phyloP scores from a whole-genome alignment of 1,140 invertebrate genomes.

The Hycleus phaleratus region DNA sequence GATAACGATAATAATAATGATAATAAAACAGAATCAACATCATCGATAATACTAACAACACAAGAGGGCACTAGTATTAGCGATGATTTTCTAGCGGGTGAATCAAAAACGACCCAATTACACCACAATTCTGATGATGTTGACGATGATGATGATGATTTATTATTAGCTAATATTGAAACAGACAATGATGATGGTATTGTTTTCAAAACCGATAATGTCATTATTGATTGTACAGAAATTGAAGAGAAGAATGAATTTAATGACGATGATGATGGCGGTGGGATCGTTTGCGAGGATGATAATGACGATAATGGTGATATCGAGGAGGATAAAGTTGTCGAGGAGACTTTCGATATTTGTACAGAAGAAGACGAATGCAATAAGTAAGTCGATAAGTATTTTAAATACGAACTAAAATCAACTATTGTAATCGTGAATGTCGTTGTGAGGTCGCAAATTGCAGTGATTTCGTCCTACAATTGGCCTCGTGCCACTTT shows the following conservation, averaged over 20 bases:
- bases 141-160: slow-evolving; percentile 11
- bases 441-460: not conserved
- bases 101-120: too few relatives aligned
- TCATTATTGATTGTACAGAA: slow-evolving; percentile 4
- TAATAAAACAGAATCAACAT: too few relatives aligned
- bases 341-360: too few relatives aligned
- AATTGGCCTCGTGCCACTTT: slow-evolving; percentile 21
- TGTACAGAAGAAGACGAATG: not conserved
- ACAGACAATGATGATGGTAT: slow-evolving; percentile 12
- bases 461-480: slow-evolving; percentile 4
- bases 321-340: too few relatives aligned
- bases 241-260: slow-evolving; percentile 4
- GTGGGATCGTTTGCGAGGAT: not conserved
- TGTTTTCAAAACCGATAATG: slow-evolving; percentile 12
- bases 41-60: too few relatives aligned
- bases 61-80: too few relatives aligned
- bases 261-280: slow-evolving; percentile 1
- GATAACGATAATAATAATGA: too few relatives aligned
- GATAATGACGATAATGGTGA: not conserved
- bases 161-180: slow-evolving; percentile 12
- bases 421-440: too few relatives aligned
- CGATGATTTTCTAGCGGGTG: too few relatives aligned
- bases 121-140: too few relatives aligned
- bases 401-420: too few relatives aligned
- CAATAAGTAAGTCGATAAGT: not conserved